Conservation (phyloP, 2,888 invertebrate genomes). For the Acleris holmiana region DNA sequence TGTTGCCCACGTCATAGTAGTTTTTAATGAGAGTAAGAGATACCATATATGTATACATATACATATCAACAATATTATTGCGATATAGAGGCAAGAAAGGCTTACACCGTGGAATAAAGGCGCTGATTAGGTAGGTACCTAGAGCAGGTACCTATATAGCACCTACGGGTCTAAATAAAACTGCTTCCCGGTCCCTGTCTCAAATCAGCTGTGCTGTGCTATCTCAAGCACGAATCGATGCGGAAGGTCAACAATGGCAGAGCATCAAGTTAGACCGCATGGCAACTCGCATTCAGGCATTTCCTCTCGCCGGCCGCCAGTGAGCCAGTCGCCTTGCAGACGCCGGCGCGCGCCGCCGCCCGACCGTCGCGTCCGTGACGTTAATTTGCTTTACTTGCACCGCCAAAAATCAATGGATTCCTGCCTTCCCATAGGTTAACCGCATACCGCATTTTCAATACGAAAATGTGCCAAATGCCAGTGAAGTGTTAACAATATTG, state of each 20-base stretch:
- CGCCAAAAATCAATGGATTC: conserved; percentile 82
- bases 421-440: conserved; percentile 70
- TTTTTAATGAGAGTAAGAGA: too few species aligned
- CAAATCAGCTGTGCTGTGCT: conserved; percentile 70
- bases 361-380: conserved; percentile 72
- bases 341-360: conserved; percentile 76
- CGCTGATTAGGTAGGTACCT: too few species aligned
- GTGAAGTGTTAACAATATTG: conserved; percentile 70
- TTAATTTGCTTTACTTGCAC: conserved; percentile 73
- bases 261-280: conserved; percentile 65
- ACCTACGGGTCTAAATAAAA: not conserved
- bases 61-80: too few species aligned
- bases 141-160: too few species aligned
- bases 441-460: conserved; percentile 82
- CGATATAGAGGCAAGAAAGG: too few species aligned
- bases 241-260: conserved; percentile 67
- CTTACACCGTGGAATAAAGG: too few species aligned
- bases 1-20: too few species aligned
- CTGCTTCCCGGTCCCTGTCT: not conserved
- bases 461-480: conserved; percentile 78
- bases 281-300: conserved; percentile 62
- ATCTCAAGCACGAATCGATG: conserved; percentile 60
- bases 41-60: too few species aligned
- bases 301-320: conserved; percentile 60
- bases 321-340: conserved; percentile 27